Percentiles rank a stretch among this genome's conserved stretches.
Evolutionary conservation across 2,797 vertebrate species (phyloP).

Genomic region (Pampus argenteus): DNA sequence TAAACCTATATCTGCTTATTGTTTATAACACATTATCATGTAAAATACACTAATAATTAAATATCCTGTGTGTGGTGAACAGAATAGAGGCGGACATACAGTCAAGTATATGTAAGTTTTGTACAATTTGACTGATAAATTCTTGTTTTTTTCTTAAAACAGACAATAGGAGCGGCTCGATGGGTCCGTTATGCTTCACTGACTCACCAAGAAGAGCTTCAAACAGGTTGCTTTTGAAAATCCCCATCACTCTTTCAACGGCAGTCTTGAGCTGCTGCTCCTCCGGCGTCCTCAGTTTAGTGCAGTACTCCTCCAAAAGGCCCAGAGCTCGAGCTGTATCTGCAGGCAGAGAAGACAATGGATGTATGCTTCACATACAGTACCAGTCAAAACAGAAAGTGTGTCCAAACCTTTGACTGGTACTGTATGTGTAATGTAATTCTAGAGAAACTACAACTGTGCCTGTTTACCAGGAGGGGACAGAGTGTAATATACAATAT

Average conservation of each 20-base stretch:
- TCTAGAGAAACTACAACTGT: not conserved
- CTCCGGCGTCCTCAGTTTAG: conserved; percentile 91
- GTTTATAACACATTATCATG: not conserved
- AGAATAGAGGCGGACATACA: not conserved
- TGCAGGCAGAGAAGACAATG: conserved; percentile 60
- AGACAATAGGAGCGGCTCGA: not conserved
- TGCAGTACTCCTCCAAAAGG: conserved; percentile 95
- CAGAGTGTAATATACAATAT: not conserved
- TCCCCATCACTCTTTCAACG: conserved; percentile 93
- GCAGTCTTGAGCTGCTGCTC: conserved; percentile 93
- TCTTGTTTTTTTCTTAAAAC: not conserved
- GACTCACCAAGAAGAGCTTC: conserved; percentile 95
- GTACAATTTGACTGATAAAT: not conserved
- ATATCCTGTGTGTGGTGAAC: not conserved
- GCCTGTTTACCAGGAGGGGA: not conserved
- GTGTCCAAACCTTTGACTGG: too few relatives aligned
- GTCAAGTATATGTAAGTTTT: not conserved
- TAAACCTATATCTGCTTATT: not conserved
- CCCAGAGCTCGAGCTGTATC: conserved; percentile 92
- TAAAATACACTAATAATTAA: not conserved
- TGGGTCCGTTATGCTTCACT: not conserved
- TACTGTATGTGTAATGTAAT: not conserved
- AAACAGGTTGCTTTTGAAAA: conserved; percentile 96
- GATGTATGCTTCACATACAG: too few relatives aligned
- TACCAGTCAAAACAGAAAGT: too few relatives aligned